Evolutionary conservation across 2,797 vertebrate genomes (phyloP), one percentile per base, ranked within the genome.

Genomic region (Myotis planiceps): DNA sequence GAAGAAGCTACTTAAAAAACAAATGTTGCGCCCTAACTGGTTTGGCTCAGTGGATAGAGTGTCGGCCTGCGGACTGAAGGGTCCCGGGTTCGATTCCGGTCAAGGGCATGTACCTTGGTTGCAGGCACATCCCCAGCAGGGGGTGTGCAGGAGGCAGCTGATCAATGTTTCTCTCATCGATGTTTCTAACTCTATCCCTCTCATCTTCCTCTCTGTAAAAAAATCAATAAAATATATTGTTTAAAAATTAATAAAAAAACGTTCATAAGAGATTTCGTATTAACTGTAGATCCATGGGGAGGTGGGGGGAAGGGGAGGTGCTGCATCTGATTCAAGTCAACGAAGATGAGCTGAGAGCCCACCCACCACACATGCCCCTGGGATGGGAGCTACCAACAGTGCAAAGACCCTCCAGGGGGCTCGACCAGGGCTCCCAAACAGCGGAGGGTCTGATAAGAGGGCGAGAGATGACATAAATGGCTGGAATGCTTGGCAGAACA

Each of bases 1-100:
- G 25, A 92, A 92, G 63, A 90, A 83, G 72, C 72, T 92, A 79
- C n/a, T 12, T 85, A 91, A 74, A 60, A 39, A 39, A 39, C 37
- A 39, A 39, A 39, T 39, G 6, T 39, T 39, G 37, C 1, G 37
- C 42, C 42, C 9, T 42, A 42, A 42, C 0, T 0, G 0, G 42
- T 42, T 42, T 42, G 42, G 42, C 2, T 42, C 42, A 42, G 42
- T 42, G 9, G 9, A 42, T 42, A 42, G 42, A 10, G 42, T 0
- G 42, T 42, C 42, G 9, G 9, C 42, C 42, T 42, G 42, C 0
- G 2, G 42, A 42, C 42, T 42, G 2, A 42, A 42, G 42, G 42
- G 42, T 42, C 42, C 42, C 9, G 42, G 42, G 42, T 42, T 42
- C 9, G 2, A 42, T 42, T 42, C 42, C 9, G 0, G 42, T 42